These are phyloP conservation scores for Sebastiscus tertius DNA, from an alignment of 2,797 vertebrate genomes.

Conservation along the genomic window DNA sequence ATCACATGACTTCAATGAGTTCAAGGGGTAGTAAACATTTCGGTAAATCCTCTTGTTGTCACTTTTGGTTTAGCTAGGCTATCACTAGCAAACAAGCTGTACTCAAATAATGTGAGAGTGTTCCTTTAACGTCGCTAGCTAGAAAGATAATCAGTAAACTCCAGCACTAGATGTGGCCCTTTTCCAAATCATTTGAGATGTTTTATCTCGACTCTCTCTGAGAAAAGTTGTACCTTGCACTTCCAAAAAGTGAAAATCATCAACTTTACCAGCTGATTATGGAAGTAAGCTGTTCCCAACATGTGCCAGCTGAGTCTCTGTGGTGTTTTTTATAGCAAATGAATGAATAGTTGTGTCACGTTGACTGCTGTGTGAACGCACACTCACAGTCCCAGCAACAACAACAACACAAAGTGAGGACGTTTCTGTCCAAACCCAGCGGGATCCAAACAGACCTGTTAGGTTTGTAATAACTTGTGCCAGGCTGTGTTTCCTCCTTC, in stretches of 20 bases:
- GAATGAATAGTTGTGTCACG: slow-evolving; percentile 4
- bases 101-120: neutral
- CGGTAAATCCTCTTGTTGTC: neutral
- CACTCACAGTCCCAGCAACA: slow-evolving; percentile 3
- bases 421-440: slow-evolving; percentile 5
- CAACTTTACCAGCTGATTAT: neutral
- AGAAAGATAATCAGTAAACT: neutral
- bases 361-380: slow-evolving; percentile 5
- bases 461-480: neutral
- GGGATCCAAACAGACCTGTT: slow-evolving; percentile 11
- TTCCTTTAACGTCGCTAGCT: neutral
- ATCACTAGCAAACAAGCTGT: neutral
- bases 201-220: neutral
- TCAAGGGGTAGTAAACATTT: neutral
- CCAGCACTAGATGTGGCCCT: neutral
- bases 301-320: neutral
- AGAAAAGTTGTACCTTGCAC: neutral
- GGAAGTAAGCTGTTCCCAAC: neutral
- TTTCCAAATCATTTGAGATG: neutral
- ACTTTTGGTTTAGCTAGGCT: neutral
- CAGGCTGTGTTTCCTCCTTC: neutral
- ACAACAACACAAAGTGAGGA: slow-evolving; percentile 7
- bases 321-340: slow-evolving; percentile 9
- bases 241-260: neutral
- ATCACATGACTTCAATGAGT: neutral